Evolutionary conservation across 2,113 vertebrate genomes (phyloP), one percentile per base, ranked within the genome.

Genomic region (Entomyzon cyanotis): DNA sequence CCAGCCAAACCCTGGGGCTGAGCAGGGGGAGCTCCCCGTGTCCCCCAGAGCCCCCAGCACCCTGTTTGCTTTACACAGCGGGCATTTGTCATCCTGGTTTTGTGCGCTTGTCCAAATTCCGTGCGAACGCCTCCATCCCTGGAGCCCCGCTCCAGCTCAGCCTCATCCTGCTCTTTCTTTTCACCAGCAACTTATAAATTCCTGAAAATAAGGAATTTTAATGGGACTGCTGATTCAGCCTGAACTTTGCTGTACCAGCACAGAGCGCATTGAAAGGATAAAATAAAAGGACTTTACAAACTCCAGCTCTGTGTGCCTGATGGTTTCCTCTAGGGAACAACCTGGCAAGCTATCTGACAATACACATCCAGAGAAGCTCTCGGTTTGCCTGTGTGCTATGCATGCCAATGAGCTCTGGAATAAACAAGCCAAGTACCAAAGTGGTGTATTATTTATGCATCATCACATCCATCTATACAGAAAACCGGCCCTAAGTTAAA

Each of bases 21-120:
- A 10, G 25, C 39, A 23, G 49, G 1, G 4, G 1, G 9, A 44
- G 23, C 6, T 15, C n/a, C 58, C 37, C 47, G 4, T 1, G 47
- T 37, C 25, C 56, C 88, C 18, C 27, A 15, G 42, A 16, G 64
- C 31, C 33, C 58, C 33, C 74, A 56, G 64, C n/a, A 35, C 3
- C 0, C 4, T 1, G 14, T 31, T n/a, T 64, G 49, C 25, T 16
- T 30, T 39, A 4, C 3, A 5, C 30, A 35, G 23, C 1, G 0
- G 30, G 24, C 20, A 3, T 42, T 60, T 68, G 20, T 23, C 24
- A 6, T 12, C 22, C 49, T 19, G 24, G 2, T 14, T 70, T 41
- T 47, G 21, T 47, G 27, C 15, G 11, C 64, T 27, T 69, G 49
- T 44, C 27, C n/a, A 71, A 84, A 49, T 55, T 16, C 20, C 46